A percentile compares a stretch with the other conserved stretches of the same genome.
Conservation (phyloP, 2,797 vertebrate genomes). For the Cheirogaleus major region DNA sequence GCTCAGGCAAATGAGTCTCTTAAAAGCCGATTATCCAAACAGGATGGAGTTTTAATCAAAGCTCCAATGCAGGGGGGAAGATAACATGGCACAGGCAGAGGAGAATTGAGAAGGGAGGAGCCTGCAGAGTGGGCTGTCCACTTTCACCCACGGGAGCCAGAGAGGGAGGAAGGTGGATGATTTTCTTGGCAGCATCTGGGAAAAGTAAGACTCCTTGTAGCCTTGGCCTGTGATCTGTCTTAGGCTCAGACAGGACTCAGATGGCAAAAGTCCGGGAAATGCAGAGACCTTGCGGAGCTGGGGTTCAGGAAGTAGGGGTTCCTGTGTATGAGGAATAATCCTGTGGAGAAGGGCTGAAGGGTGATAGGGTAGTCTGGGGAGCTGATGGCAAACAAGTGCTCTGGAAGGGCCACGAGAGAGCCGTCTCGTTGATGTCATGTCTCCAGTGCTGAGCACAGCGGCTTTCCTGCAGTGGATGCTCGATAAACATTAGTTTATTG, state of each 20-base stretch:
- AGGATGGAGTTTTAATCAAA: slow-evolving; percentile 47
- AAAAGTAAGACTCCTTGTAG: neutral
- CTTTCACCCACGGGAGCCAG: neutral
- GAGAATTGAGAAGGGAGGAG: slow-evolving; percentile 66
- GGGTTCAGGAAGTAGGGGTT: neutral
- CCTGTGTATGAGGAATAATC: neutral
- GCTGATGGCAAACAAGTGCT: neutral
- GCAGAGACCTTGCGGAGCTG: neutral
- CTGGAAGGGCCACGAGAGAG: neutral
- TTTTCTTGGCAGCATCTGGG: neutral
- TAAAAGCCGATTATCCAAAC: slow-evolving; percentile 26
- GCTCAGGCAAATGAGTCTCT: neutral
- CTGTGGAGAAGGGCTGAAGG: neutral
- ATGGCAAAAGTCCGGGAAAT: neutral
- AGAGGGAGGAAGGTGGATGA: no score
- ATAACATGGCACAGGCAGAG: slow-evolving; percentile 35
- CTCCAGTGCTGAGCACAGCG: neutral
- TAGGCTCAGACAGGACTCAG: neutral
- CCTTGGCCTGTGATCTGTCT: neutral
- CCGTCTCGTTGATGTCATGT: fast-evolving
- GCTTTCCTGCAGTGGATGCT: neutral
- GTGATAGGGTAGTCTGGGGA: neutral
- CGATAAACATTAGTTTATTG: neutral
- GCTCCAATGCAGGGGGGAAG: neutral
- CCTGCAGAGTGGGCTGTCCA: slow-evolving; percentile 59